These are phyloP conservation scores for Heterodera schachtii DNA, from an alignment of 1,140 invertebrate species.

Conservation along the genomic window DNA sequence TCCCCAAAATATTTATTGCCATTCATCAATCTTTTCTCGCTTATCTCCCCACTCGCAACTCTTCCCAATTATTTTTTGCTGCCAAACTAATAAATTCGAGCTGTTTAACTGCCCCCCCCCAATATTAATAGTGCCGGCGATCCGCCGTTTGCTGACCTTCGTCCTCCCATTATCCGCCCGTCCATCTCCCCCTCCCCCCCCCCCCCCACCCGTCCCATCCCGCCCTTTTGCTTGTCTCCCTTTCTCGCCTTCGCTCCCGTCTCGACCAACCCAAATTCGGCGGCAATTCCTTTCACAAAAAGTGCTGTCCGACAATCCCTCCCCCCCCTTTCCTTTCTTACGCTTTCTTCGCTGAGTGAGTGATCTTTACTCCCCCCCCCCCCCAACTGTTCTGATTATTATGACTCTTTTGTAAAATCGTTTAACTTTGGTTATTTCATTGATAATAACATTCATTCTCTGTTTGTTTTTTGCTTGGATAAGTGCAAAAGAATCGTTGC, in stretches of 20 bases:
- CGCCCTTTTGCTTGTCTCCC: too few relatives aligned
- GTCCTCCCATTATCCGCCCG: too few relatives aligned
- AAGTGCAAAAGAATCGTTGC: too few relatives aligned
- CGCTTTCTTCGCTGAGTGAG: background rate
- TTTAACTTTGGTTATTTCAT: too few relatives aligned
- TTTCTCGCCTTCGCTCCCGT: background rate
- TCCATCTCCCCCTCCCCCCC: too few relatives aligned
- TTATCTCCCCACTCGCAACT: slow-evolving; percentile 37
- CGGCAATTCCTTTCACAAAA: background rate
- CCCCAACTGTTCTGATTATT: too few relatives aligned
- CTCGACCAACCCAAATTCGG: background rate
- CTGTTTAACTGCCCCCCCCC: background rate
- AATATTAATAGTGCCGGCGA: background rate
- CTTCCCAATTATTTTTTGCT: slow-evolving; percentile 18
- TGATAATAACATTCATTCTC: too few relatives aligned
- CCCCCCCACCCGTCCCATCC: too few relatives aligned
- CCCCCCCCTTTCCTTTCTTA: background rate
- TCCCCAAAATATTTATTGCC: background rate
- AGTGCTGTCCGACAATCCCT: background rate
- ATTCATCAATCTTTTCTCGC: background rate
- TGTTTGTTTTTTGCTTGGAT: too few relatives aligned
- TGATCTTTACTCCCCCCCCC: too few relatives aligned
- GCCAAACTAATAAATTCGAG: background rate
- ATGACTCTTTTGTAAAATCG: too few relatives aligned
- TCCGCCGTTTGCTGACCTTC: background rate